Conservation (phyloP, 2,113 vertebrate species). For the Chaetodon trifascialis region DNA sequence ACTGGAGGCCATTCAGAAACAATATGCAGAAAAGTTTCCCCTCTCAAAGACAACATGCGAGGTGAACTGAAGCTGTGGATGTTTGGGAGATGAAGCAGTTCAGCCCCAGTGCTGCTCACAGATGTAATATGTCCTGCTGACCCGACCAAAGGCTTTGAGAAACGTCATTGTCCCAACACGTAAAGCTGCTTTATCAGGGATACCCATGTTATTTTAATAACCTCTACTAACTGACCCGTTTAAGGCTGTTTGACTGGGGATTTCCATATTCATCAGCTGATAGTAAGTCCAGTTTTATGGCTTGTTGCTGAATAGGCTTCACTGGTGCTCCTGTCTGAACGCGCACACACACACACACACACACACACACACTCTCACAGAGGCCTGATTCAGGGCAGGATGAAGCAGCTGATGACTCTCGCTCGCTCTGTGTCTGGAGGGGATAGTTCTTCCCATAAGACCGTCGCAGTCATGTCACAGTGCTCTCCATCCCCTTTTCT, state of each 20-base stretch:
- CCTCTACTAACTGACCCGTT: not conserved
- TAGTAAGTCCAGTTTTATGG: not conserved
- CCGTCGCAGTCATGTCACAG: not conserved
- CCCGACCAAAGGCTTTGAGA: too few relatives aligned
- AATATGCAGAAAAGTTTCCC: not conserved
- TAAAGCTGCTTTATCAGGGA: not conserved
- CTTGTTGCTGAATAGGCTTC: slow-evolving; percentile 15
- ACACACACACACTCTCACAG: slow-evolving; percentile 41
- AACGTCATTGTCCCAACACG: not conserved
- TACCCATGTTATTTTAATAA: slow-evolving; percentile 2
- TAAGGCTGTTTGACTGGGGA: slow-evolving; percentile 27
- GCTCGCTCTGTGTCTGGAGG: slow-evolving; percentile 60
- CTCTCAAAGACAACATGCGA: not conserved
- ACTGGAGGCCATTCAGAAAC: too few relatives aligned
- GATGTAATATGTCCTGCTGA: not conserved
- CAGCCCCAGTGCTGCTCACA: not conserved
- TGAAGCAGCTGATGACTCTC: slow-evolving; percentile 67
- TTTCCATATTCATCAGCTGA: slow-evolving; percentile 61
- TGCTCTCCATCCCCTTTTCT: not conserved
- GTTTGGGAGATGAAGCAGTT: not conserved
- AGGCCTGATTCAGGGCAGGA: slow-evolving; percentile 64
- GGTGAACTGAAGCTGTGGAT: not conserved
- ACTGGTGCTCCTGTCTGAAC: slow-evolving; percentile 7
- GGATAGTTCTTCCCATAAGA: slow-evolving; percentile 40
- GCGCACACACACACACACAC: not conserved